Evolutionary conservation across 2,888 invertebrate genomes (phyloP).

Genomic region (Scotopteryx bipunctaria): DNA sequence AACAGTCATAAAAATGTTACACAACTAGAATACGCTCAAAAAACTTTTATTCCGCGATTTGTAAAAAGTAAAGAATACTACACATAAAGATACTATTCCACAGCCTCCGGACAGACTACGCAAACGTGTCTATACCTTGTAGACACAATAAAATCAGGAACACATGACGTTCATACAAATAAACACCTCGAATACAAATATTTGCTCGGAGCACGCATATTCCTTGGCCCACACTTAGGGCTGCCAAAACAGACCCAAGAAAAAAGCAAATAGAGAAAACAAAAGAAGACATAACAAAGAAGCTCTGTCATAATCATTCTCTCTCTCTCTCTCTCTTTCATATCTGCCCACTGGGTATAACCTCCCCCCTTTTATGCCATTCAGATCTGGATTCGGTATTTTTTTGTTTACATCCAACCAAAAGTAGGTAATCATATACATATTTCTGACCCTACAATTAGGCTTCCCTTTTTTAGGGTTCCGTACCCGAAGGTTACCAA

Average conservation of each 20-base stretch:
- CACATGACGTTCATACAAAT: conserved; percentile 31
- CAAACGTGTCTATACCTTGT: conserved; percentile 14
- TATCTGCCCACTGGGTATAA: too few relatives aligned
- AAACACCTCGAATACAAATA: conserved; percentile 39
- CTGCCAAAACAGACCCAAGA: too few relatives aligned
- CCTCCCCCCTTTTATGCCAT: too few relatives aligned
- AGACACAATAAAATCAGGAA: conserved; percentile 30
- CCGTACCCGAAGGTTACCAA: too few relatives aligned
- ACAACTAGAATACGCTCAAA: not conserved
- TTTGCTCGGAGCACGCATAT: conserved; percentile 35
- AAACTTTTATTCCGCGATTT: not conserved
- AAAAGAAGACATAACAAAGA: not conserved
- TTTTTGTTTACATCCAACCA: too few relatives aligned
- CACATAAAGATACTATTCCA: conserved; percentile 11
- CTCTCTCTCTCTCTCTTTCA: too few relatives aligned
- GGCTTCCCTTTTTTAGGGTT: too few relatives aligned
- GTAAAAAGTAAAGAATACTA: conserved; percentile 5
- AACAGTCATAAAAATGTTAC: not conserved
- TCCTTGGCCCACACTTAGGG: conserved; percentile 27
- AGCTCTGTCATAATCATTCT: too few relatives aligned
- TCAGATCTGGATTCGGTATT: too few relatives aligned
- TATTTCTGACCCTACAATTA: too few relatives aligned
- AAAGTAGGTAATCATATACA: too few relatives aligned
- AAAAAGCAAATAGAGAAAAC: not conserved
- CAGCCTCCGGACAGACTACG: conserved; percentile 13